Evolutionary conservation across 2,888 invertebrate genomes (phyloP).

Genomic region (Gymnoscelis rufifasciata): DNA sequence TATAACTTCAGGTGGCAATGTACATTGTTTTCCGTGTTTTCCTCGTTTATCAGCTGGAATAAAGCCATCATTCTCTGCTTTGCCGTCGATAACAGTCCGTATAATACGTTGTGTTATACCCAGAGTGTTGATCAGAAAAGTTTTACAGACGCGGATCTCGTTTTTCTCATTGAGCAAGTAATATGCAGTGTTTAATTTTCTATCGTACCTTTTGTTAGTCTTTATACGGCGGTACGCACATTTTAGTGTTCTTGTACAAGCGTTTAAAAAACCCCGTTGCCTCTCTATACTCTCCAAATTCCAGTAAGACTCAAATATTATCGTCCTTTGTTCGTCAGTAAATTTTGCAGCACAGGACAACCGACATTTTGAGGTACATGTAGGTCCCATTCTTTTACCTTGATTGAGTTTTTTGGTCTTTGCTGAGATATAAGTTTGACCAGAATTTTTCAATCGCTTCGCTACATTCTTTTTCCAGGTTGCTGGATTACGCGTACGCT

Average conservation of each 20-base stretch:
- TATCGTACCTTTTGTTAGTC: background rate
- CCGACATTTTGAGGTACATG: background rate
- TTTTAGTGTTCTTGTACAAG: background rate
- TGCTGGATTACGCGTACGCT: background rate
- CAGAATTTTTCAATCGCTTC: background rate
- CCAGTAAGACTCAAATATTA: background rate
- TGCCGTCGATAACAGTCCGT: slow-evolving; percentile 8
- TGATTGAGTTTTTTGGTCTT: background rate
- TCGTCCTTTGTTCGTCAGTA: background rate
- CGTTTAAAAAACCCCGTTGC: slow-evolving; percentile 1
- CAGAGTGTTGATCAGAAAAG: slow-evolving; percentile 7
- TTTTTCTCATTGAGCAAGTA: slow-evolving; percentile 9
- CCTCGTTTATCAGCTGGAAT: slow-evolving; percentile 25
- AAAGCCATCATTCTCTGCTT: slow-evolving; percentile 4
- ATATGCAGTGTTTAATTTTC: slow-evolving; percentile 5
- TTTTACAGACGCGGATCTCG: slow-evolving; percentile 7
- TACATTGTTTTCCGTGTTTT: slow-evolving; percentile 33
- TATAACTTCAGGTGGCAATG: slow-evolving; percentile 28
- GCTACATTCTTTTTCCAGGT: background rate
- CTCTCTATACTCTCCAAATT: background rate
- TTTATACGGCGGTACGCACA: background rate
- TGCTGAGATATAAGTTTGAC: background rate
- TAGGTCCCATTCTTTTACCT: background rate
- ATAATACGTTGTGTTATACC: slow-evolving; percentile 8
- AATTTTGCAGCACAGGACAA: background rate